Evolutionary conservation across 2,888 invertebrate genomes (phyloP).

Genomic region (Eupithecia pulchellata): DNA sequence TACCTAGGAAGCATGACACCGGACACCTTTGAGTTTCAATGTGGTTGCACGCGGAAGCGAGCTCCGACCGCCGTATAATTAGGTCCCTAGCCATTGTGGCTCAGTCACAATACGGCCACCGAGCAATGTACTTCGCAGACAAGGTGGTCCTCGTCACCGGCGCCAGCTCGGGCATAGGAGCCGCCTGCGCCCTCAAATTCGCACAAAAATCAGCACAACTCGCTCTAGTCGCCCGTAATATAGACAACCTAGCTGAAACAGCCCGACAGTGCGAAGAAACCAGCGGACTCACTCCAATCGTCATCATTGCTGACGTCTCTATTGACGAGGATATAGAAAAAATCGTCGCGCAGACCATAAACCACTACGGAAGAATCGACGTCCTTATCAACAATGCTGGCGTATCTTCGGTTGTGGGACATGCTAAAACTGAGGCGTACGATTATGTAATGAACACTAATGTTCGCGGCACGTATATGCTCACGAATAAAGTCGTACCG

Average conservation of each 20-base stretch:
- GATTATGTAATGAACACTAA: slow-evolving; percentile 69
- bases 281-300: slow-evolving; percentile 58
- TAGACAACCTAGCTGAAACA: slow-evolving; percentile 60
- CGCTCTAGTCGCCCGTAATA: slow-evolving; percentile 65
- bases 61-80: slow-evolving; percentile 45
- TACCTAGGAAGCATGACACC: slow-evolving; percentile 50
- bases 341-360: slow-evolving; percentile 62
- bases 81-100: slow-evolving; percentile 33
- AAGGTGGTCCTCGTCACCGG: slow-evolving; percentile 76
- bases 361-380: slow-evolving; percentile 61
- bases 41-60: slow-evolving; percentile 56
- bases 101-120: slow-evolving; percentile 47
- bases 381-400: slow-evolving; percentile 74
- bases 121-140: slow-evolving; percentile 65
- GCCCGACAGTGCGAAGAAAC: slow-evolving; percentile 60
- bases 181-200: slow-evolving; percentile 65
- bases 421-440: slow-evolving; percentile 57
- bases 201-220: slow-evolving; percentile 65
- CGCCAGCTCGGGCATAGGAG: slow-evolving; percentile 75
- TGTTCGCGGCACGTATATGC: slow-evolving; percentile 64
- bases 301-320: slow-evolving; percentile 67
- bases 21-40: slow-evolving; percentile 42
- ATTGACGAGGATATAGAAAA: slow-evolving; percentile 59
- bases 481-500: slow-evolving; percentile 63
- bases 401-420: slow-evolving; percentile 53